Percentiles rank a stretch among this genome's conserved stretches.
These are phyloP conservation scores for Cecidostiba fungosa DNA, from an alignment of 2,888 invertebrate species.

Conservation along the genomic window DNA sequence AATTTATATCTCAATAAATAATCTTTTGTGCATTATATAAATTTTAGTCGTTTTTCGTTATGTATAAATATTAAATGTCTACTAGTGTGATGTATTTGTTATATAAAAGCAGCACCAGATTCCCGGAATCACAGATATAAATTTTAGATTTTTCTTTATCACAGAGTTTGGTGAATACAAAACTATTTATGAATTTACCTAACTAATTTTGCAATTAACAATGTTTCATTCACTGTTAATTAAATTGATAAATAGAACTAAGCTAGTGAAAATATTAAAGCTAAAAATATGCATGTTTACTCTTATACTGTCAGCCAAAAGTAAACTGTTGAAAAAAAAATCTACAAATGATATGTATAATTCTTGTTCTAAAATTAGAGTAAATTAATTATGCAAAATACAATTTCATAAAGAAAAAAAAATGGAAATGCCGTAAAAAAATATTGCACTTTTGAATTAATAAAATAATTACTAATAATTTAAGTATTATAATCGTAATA, in stretches of 20 bases:
- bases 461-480: constrained; percentile 35
- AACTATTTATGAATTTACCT: neutral
- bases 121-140: neutral
- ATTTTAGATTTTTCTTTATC: constrained; percentile 47
- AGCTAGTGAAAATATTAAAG: constrained; percentile 19
- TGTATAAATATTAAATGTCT: neutral
- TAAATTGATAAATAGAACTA: constrained; percentile 31
- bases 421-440: neutral
- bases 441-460: neutral
- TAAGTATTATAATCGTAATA: constrained; percentile 14
- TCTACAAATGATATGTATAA: constrained; percentile 55
- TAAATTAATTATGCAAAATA: constrained; percentile 10
- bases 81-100: neutral
- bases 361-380: constrained; percentile 46
- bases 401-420: neutral
- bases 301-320: constrained; percentile 29
- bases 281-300: neutral
- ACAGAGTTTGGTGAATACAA: constrained; percentile 43
- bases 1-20: constrained; percentile 16
- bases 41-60: neutral
- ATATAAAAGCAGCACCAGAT: constrained; percentile 27
- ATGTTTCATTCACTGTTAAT: neutral
- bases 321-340: constrained; percentile 26
- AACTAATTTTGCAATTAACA: constrained; percentile 12
- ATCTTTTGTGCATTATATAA: neutral